Evolutionary conservation across 2,888 invertebrate genomes (phyloP), one percentile per base, ranked within the genome.

Genomic region (Andrena fulva): DNA sequence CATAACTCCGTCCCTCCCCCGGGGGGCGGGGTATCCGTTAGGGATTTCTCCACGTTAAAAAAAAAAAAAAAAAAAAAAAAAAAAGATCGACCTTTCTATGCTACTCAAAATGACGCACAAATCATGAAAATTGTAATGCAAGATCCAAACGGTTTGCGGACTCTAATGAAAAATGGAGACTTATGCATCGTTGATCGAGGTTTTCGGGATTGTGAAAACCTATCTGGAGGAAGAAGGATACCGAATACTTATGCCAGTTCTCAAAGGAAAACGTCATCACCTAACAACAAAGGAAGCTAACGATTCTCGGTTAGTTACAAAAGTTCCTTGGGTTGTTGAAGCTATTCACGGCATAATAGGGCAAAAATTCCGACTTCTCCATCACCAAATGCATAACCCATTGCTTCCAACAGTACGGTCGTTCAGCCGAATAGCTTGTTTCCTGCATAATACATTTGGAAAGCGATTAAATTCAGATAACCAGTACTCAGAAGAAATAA

Each of bases 341-440:
- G 62, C 62, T 8, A 5, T 35, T 2, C 33, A 35, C 20, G 33
- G 62, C 1, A 62, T 33, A n/a, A 33, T 62, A n/a, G 10, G 10
- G 8, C 62, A 62, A 33, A 62, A 62, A 10, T 62, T 35, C 35
- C 33, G 35, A 33, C n/a, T 35, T 10, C 20, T 62, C 2, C 33
- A 62, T 20, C 62, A 62, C 62, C 33, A 62, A 62, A 31, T 35
- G n/a, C 33, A 33, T 0, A 62, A 62, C 20, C 35, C n/a, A 10
- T 33, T 62, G 10, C 62, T 62, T 20, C 62, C 62, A n/a, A 62
- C n/a, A 62, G 62, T 42, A 42, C 52, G 52, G 20, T 52, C 52
- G 8, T 52, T 52, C 52, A 20, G 16, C 52, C 52, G 20, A 52
- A 52, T 52, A 52, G 52, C 52, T 20, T 52, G 52, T 52, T 52